Base-by-base conservation (phyloP, 2,888 invertebrate species). In the Aromia moschata region DNA sequence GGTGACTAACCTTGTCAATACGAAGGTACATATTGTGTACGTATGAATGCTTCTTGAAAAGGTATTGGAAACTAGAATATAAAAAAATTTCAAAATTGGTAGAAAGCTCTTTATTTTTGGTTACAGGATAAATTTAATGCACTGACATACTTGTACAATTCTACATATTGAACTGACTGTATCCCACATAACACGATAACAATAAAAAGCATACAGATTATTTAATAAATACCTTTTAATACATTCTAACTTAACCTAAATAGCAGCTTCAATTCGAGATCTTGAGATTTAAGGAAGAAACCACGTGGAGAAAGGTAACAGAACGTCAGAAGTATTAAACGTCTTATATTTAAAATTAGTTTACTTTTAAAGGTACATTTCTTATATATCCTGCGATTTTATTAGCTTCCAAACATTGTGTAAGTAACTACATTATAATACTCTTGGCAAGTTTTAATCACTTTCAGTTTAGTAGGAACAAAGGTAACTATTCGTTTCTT, bases 201-300 rank as follows among this genome's bases (percentile, higher is more conserved):
- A 56, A 44, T 30, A 52, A 14, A 15, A 56, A 41, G 52, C 43
- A 41, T 60, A 52, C 15, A 56, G 51, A 60, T 36, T 59, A 33
- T 51, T 47, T 36, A 47, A 47, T n/a, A 49, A 18, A 30, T 49
- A 25, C 10, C 33, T 36, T 44, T 46, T 15, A 49, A 33, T 7
- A 41, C 33, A 47, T 11, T 14, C 49, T 40, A 36, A 53, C 45
- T 38, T 41, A 20, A 16, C 30, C 45, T 70, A 74, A 75, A 74
- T 74, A 72, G 73, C 73, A 70, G 70, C 74, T 76, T 77, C 77
- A 77, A 77, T 76, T 77, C 74, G 61, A 73, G 72, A 74, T 70
- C 71, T 69, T 67, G 62, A 62, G 58, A 59, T 67, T 63, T 59
- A 67, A 70, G 71, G 69, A 71, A 70, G 66, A 69, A 65, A 54